Base-by-base conservation (phyloP, 2,888 invertebrate species). In the Thalpophila matura region DNA sequence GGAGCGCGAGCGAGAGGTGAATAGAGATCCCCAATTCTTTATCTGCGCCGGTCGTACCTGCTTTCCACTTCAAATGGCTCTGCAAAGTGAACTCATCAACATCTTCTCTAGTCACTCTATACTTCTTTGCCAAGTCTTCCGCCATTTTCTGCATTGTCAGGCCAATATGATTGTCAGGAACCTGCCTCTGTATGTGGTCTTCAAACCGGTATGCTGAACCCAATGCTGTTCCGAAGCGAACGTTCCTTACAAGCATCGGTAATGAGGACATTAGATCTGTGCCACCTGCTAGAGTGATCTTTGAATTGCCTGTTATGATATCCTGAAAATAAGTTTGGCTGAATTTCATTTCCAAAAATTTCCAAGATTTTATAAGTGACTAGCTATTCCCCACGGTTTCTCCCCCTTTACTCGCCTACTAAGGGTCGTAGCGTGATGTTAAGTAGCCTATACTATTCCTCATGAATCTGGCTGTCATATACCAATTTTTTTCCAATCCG, bases 211-310 rank as follows among this genome's bases (percentile, higher is more conserved):
- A 96, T 49, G 97, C 96, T 16, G 93, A 91, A 0, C 99, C 99
- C 1, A 99, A 94, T 1, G 96, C 95, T 6, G 98, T 97, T 4
- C 99, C 99, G 89, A 98, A 99, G 33, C 99, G 96, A n/a, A 98
- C 94, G 82, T 97, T 97, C 58, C 99, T 95, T 0, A 98, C 97
- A 20, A 97, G 95, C 86, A 97, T 98, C 0, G 99, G 99, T 6
- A 97, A 91, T 81, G 98, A 97, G 3, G 98, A 98, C 99, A 99
- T 99, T 84, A 97, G 98, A 82, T 99, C 99, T 29, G 97, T 96
- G 1, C 99, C 99, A 35, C 99, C 99, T 16, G 98, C 97, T 37
- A 99, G 91, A 4, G 97, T 97, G 50, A 99, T 96, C 74, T 97
- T 96, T 5, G 98, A 97, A 70, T 97, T 97, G 22, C 98, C 98